Evolutionary conservation across 1,140 invertebrate species (phyloP), one percentile per base, ranked within the genome.

Genomic region (Calephelis nemesis): DNA sequence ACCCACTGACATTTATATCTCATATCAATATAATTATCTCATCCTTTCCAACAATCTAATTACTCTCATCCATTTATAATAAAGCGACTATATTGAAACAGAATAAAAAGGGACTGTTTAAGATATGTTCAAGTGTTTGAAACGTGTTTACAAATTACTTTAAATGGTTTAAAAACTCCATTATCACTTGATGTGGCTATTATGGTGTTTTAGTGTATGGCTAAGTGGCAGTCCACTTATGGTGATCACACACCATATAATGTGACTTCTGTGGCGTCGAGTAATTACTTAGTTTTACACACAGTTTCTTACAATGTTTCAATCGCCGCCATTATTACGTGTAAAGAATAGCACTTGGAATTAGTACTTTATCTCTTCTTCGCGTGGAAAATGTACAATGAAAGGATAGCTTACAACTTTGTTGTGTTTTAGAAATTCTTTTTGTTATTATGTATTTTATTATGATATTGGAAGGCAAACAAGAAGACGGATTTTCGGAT

Each of bases 141-240:
- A 19, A 39, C 52, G 4, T 30, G 19, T 58, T 58, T 58, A 58
- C 42, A 67, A 63, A 19, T 40, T 60, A 19, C 13, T 30, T 40
- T 68, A 69, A 58, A 62, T 58, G 72, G 75, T 76, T 83, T 78
- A 72, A 74, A 78, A 64, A 74, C 74, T 79, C 67, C 73, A 74
- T 88, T 85, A 84, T 76, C 79, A 76, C 71, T 76, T 67, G 73
- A 77, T 75, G 79, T 45, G 74, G 82, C 78, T 81, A 81, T 83
- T 79, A 76, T 71, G 76, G 71, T 76, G 69, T 74, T 74, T 80
- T 80, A 76, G 73, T 69, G 71, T 75, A 77, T 74, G 72, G 76
- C 73, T 84, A 87, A 86, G 81, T 84, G 81, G 76, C 67, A 65
- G 62, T 69, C 82, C 84, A 79, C 82, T 85, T 86, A 86, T 80